These are phyloP conservation scores for Philypnodon macrostomus DNA, from an alignment of 2,797 vertebrate species.

Conservation along the genomic window DNA sequence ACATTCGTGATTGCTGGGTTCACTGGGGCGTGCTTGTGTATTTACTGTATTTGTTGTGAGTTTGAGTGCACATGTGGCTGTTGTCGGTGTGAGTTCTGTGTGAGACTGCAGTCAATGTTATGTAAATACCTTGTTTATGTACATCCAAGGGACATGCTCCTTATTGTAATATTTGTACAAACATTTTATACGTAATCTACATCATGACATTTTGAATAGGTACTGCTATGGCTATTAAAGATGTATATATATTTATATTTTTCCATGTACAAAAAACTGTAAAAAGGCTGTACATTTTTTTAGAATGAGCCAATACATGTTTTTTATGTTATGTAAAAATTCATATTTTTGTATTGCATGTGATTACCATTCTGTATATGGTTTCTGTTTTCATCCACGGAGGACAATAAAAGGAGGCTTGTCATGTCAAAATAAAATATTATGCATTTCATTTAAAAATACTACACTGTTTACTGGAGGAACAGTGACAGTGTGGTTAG, in stretches of 20 bases:
- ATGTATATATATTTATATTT: slow-evolving; percentile 82
- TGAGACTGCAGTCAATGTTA: slow-evolving; percentile 65
- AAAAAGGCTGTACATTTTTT: slow-evolving; percentile 75
- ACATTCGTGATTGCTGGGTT: slow-evolving; percentile 59
- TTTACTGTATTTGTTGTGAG: slow-evolving; percentile 39
- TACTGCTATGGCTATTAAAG: slow-evolving; percentile 74
- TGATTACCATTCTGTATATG: slow-evolving; percentile 77
- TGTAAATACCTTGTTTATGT: slow-evolving; percentile 82
- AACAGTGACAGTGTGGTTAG: too few relatives aligned
- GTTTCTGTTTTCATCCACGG: slow-evolving; percentile 80
- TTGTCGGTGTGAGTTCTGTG: slow-evolving; percentile 46
- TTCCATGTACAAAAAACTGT: slow-evolving; percentile 77
- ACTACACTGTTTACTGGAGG: neutral
- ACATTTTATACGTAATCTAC: slow-evolving; percentile 78
- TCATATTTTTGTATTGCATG: slow-evolving; percentile 88
- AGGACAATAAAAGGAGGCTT: slow-evolving; percentile 81
- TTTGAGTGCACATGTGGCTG: slow-evolving; percentile 37
- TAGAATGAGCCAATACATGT: slow-evolving; percentile 78
- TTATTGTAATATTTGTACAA: slow-evolving; percentile 80
- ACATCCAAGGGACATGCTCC: slow-evolving; percentile 68
- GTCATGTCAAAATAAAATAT: slow-evolving; percentile 63
- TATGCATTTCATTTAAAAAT: neutral
- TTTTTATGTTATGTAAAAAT: slow-evolving; percentile 81
- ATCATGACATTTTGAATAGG: slow-evolving; percentile 74
- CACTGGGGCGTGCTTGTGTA: slow-evolving; percentile 53